A percentile compares a stretch with the other conserved stretches of the same genome.
phyloP scores from a whole-genome alignment of 23 tunicate genomes.

The Aplidium turbinatum region DNA sequence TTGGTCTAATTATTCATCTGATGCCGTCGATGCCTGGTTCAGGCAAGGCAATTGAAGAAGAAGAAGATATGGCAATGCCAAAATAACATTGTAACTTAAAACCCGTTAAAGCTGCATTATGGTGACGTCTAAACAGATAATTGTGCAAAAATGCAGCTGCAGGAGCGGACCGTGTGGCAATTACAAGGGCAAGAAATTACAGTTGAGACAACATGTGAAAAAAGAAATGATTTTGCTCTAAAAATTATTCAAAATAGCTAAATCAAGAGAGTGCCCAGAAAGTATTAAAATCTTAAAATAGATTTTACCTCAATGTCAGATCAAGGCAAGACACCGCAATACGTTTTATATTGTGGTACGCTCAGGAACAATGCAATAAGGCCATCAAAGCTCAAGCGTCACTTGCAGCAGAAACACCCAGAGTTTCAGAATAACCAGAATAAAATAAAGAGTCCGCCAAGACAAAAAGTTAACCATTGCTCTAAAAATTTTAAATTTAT shows the following conservation, averaged over 20 bases:
- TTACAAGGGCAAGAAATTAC: not conserved
- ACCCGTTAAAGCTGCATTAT: not conserved
- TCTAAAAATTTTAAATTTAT: too few species aligned
- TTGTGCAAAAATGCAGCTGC: not conserved
- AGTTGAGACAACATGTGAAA: not conserved
- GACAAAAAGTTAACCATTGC: too few species aligned
- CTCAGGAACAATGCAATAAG: not conserved
- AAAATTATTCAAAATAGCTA: not conserved
- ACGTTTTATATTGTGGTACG: not conserved
- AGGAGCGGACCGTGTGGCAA: not conserved
- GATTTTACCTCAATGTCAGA: constrained; percentile 1
- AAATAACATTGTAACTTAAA: not conserved
- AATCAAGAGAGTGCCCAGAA: not conserved
- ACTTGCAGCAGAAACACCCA: constrained; percentile 8
- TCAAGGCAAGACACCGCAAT: constrained; percentile 1
- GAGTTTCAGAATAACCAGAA: not conserved
- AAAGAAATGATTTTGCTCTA: not conserved
- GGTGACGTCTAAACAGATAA: not conserved
- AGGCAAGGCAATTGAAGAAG: too few species aligned
- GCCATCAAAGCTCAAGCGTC: constrained; percentile 2
- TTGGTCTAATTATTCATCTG: too few species aligned
- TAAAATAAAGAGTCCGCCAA: too few species aligned
- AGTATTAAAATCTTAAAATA: not conserved
- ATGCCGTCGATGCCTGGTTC: too few species aligned
- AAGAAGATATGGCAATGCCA: too few species aligned